These are phyloP conservation scores for Poecilia gillii DNA, from an alignment of 2,797 vertebrate species.

Conservation along the genomic window DNA sequence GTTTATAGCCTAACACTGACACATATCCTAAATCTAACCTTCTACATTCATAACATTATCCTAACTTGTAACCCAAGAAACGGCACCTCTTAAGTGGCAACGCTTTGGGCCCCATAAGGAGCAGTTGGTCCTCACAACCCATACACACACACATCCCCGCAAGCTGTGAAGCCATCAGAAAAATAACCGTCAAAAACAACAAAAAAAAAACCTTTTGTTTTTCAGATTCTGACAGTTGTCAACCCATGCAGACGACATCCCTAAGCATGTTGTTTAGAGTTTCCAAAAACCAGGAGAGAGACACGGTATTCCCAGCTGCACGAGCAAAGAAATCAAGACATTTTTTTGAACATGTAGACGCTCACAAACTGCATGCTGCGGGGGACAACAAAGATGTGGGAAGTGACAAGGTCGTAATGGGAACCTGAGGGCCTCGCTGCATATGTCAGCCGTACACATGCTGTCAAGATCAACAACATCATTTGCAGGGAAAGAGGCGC, in stretches of 20 bases:
- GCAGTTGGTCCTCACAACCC: too few species aligned
- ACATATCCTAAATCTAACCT: too few species aligned
- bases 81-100: too few species aligned
- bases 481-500: conserved; percentile 44
- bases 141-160: background rate
- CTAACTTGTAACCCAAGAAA: too few species aligned
- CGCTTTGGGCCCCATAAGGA: too few species aligned
- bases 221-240: conserved; percentile 28
- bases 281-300: conserved; percentile 25
- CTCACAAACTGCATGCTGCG: conserved; percentile 27
- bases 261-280: conserved; percentile 26
- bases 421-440: conserved; percentile 53
- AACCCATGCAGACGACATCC: conserved; percentile 11
- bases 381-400: conserved; percentile 48
- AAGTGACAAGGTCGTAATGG: conserved; percentile 44
- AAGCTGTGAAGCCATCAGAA: conserved; percentile 20
- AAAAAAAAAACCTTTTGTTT: background rate
- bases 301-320: conserved; percentile 26
- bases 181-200: conserved; percentile 16
- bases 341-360: conserved; percentile 37
- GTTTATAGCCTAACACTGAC: too few species aligned
- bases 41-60: too few species aligned
- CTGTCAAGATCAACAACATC: conserved; percentile 63
- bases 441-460: conserved; percentile 58
- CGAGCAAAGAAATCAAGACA: conserved; percentile 26